These are phyloP conservation scores for Bursaphelenchus okinawaensis DNA, from an alignment of 2,888 invertebrate species.

Conservation along the genomic window DNA sequence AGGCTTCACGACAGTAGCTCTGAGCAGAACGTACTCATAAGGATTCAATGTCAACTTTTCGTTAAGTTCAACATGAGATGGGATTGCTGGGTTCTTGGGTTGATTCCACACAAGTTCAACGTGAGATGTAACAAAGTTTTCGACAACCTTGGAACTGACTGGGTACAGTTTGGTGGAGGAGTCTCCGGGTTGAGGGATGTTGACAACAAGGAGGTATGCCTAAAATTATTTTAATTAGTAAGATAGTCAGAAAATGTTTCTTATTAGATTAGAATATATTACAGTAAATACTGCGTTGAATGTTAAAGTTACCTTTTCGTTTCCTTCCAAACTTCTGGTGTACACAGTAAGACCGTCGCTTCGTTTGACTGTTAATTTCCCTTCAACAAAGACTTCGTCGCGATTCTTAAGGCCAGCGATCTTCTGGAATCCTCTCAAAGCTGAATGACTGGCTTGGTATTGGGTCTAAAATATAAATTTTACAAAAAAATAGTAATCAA, in stretches of 20 bases:
- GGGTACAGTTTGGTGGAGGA: not conserved
- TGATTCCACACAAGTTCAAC: conserved; percentile 1
- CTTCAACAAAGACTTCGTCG: conserved; percentile 22
- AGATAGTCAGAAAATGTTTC: conserved; percentile 7
- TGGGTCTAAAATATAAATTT: conserved; percentile 13
- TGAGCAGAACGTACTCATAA: conserved; percentile 6
- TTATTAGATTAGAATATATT: not conserved
- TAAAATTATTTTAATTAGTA: conserved; percentile 8
- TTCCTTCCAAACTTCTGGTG: conserved; percentile 10
- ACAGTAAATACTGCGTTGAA: not conserved
- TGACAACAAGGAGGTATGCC: conserved; percentile 20
- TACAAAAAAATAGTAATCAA: conserved; percentile 4
- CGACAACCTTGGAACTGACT: not conserved
- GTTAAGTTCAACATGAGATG: not conserved
- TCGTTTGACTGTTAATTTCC: not conserved
- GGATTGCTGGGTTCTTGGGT: not conserved
- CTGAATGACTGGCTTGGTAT: conserved; percentile 14
- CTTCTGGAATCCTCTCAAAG: conserved; percentile 16
- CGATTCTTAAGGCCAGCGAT: conserved; percentile 17
- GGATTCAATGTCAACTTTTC: conserved; percentile 6
- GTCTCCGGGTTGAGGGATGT: conserved; percentile 10
- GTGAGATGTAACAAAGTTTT: not conserved
- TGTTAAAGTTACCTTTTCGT: conserved; percentile 11
- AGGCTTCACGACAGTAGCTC: not conserved
- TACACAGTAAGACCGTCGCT: conserved; percentile 11